A percentile compares a stretch with the other conserved stretches of the same genome.
Conservation (phyloP, 2,888 invertebrate species). For the Andrena bucephala region DNA sequence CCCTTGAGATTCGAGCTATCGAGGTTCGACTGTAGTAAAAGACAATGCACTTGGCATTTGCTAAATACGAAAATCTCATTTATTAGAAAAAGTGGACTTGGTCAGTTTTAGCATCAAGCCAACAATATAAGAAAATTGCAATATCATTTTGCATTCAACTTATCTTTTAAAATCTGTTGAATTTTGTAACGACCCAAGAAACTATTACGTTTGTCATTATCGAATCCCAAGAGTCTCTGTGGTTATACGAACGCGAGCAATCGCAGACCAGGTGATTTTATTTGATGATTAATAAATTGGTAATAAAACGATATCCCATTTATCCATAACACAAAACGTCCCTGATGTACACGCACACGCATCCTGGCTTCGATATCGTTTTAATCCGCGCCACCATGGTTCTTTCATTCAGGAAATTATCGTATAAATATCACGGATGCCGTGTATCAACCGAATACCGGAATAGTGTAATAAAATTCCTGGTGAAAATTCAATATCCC, state of each 20-base stretch:
- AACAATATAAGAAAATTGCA: too few species aligned
- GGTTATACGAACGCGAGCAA: neutral
- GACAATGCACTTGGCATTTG: too few species aligned
- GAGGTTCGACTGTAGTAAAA: too few species aligned
- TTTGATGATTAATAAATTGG: neutral
- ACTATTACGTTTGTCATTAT: too few species aligned
- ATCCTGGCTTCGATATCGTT: neutral
- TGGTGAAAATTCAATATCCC: constrained; percentile 24
- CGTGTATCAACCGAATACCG: constrained; percentile 24
- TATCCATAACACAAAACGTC: neutral
- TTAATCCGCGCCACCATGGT: constrained; percentile 6
- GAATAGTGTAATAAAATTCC: constrained; percentile 26
- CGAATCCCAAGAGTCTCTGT: neutral
- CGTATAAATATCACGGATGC: constrained; percentile 22
- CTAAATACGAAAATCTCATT: too few species aligned
- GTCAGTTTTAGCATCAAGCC: too few species aligned
- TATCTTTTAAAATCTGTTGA: neutral
- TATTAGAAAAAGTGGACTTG: too few species aligned
- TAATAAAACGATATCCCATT: constrained; percentile 5
- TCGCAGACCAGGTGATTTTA: neutral
- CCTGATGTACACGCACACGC: neutral
- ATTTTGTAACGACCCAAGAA: neutral
- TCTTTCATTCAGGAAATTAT: constrained; percentile 23
- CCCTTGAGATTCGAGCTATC: too few species aligned
- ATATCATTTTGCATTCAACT: too few species aligned